Conservation (phyloP, 2,888 invertebrate species). For the Limnephilus marmoratus region DNA sequence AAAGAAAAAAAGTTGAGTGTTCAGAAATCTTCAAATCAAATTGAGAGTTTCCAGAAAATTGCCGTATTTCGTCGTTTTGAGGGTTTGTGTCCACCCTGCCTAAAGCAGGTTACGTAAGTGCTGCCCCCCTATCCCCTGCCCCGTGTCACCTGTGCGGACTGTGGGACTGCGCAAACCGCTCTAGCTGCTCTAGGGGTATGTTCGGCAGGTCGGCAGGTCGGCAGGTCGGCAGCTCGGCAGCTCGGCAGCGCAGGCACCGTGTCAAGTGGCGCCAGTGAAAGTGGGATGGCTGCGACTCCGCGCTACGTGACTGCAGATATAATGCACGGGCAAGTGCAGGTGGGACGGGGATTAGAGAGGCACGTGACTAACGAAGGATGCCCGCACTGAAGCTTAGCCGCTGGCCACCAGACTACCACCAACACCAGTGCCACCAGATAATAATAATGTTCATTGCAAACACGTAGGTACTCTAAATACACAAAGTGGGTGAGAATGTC, state of each 20-base stretch:
- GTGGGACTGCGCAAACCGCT: background rate
- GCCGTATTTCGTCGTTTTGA: background rate
- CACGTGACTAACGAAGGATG: conserved; percentile 28
- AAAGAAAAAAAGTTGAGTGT: too few species aligned
- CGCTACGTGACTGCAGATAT: background rate
- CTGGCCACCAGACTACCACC: background rate
- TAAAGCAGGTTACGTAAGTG: too few species aligned
- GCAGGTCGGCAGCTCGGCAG: background rate
- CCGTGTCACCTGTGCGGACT: too few species aligned
- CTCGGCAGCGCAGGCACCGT: background rate
- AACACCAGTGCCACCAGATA: background rate
- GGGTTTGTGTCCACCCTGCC: background rate
- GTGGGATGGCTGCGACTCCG: background rate
- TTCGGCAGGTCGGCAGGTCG: background rate
- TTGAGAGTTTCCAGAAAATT: too few species aligned
- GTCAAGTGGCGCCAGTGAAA: conserved; percentile 4
- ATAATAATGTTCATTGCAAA: background rate
- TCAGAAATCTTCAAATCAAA: too few species aligned
- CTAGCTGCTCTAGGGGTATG: too few species aligned
- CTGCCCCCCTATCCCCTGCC: too few species aligned
- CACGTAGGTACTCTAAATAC: too few species aligned
- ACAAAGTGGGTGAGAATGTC: too few species aligned
- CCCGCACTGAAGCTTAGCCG: background rate
- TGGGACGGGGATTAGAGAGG: conserved; percentile 11
- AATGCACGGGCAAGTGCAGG: background rate